Percentiles rank a stretch among this genome's conserved stretches.
These are phyloP conservation scores for Brenthis hecate DNA, from an alignment of 2,888 invertebrate species.

Conservation along the genomic window DNA sequence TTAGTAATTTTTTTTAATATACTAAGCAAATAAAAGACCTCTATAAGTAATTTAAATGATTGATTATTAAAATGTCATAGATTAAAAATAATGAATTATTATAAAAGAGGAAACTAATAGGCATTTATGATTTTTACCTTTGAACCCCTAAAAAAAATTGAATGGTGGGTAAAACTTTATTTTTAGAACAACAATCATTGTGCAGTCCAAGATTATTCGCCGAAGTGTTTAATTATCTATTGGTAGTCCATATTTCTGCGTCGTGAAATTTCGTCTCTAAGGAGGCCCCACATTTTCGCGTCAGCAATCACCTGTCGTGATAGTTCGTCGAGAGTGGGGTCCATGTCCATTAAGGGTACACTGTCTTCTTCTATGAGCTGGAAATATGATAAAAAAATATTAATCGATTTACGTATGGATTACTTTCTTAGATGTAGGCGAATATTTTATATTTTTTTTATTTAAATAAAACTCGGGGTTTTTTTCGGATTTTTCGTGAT, in stretches of 20 bases:
- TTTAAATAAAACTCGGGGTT: no score
- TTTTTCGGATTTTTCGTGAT: no score
- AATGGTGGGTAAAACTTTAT: not conserved
- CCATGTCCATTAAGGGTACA: conserved; percentile 5
- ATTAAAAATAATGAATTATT: no score
- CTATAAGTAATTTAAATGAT: no score
- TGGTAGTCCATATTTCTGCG: conserved; percentile 17
- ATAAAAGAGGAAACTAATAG: not conserved
- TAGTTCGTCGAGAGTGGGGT: conserved; percentile 13
- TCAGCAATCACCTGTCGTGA: conserved; percentile 21
- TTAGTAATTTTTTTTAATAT: no score
- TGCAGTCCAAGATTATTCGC: not conserved
- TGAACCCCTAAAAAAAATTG: not conserved
- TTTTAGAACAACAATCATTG: not conserved
- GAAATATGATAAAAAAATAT: not conserved
- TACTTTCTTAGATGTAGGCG: no score
- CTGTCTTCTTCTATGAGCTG: conserved; percentile 13
- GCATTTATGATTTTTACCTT: not conserved
- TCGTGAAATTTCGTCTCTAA: conserved; percentile 14
- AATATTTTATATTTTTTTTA: no score
- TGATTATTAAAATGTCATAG: not conserved
- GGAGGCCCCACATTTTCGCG: conserved; percentile 15
- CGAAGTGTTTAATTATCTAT: conserved; percentile 3
- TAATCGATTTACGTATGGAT: no score
- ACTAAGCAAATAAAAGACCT: no score